Conservation (phyloP, 1,140 invertebrate species). For the Listronotus oregonensis region DNA sequence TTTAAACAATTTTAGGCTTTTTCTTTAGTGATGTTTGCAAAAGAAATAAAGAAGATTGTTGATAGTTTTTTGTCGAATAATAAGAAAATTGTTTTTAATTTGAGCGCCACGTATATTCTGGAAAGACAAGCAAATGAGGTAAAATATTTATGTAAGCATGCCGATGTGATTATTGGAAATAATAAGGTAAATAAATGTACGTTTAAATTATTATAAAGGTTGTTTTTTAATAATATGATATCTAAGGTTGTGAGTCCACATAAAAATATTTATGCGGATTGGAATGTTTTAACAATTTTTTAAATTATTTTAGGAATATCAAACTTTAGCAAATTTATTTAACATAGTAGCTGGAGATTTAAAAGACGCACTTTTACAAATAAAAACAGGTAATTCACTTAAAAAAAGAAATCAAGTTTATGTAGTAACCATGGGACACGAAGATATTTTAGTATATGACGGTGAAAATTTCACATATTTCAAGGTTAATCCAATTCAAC, state of each 20-base stretch:
- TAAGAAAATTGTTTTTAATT: constrained; percentile 69
- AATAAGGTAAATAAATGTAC: constrained; percentile 59
- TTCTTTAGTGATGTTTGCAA: constrained; percentile 10
- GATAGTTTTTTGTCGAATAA: constrained; percentile 27
- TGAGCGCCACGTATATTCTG: constrained; percentile 73
- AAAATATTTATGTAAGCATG: constrained; percentile 62
- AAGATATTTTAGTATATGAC: not conserved
- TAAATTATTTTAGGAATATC: too few species aligned
- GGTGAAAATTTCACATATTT: constrained; percentile 43
- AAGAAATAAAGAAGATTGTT: constrained; percentile 15
- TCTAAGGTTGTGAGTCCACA: too few species aligned
- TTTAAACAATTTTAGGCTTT: constrained; percentile 19
- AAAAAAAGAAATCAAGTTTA: not conserved
- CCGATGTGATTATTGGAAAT: constrained; percentile 77
- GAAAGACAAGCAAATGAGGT: constrained; percentile 62
- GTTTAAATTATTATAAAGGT: too few species aligned
- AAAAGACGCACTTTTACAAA: too few species aligned
- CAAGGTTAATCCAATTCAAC: constrained; percentile 6
- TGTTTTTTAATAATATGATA: too few species aligned
- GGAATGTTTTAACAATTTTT: too few species aligned
- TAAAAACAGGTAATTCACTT: not conserved
- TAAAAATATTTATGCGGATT: too few species aligned
- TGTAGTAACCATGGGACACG: not conserved
- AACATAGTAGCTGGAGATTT: too few species aligned
- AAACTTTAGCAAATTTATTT: too few species aligned